Percentiles rank a stretch among this genome's conserved stretches.
Evolutionary conservation across 2,113 vertebrate species (phyloP).

Genomic region (Chamaetylas fuelleborni): DNA sequence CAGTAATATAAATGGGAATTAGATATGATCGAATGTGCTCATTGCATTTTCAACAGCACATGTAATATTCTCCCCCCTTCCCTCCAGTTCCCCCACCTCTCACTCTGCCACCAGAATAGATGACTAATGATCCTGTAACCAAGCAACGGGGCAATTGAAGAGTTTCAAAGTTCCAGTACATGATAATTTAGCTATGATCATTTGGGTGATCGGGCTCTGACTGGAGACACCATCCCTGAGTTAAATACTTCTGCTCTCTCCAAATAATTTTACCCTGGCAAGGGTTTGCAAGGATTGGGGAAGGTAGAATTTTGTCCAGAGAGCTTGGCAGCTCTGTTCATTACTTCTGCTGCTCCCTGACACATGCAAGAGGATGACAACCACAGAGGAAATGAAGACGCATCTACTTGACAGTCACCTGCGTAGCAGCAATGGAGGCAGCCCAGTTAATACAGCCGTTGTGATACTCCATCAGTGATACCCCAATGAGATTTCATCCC

Average conservation of each 20-base stretch:
- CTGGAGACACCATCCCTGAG: neutral
- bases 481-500: neutral
- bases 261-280: neutral
- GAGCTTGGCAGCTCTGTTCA: neutral
- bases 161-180: constrained; percentile 76
- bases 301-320: neutral
- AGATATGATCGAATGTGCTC: constrained; percentile 76
- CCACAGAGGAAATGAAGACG: constrained; percentile 19
- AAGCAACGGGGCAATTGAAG: constrained; percentile 75
- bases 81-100: constrained; percentile 42
- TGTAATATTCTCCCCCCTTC: constrained; percentile 59
- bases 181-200: constrained; percentile 26
- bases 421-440: neutral
- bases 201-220: constrained; percentile 3
- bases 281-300: neutral
- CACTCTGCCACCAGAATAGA: constrained; percentile 64
- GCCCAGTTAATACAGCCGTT: neutral
- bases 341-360: neutral
- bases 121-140: constrained; percentile 79
- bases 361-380: neutral
- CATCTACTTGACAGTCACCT: neutral
- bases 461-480: neutral
- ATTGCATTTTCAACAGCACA: constrained; percentile 70
- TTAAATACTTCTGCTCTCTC: constrained; percentile 27
- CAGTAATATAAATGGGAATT: constrained; percentile 75